Conservation (phyloP, 1,140 invertebrate species). For the Triops longicaudatus region DNA sequence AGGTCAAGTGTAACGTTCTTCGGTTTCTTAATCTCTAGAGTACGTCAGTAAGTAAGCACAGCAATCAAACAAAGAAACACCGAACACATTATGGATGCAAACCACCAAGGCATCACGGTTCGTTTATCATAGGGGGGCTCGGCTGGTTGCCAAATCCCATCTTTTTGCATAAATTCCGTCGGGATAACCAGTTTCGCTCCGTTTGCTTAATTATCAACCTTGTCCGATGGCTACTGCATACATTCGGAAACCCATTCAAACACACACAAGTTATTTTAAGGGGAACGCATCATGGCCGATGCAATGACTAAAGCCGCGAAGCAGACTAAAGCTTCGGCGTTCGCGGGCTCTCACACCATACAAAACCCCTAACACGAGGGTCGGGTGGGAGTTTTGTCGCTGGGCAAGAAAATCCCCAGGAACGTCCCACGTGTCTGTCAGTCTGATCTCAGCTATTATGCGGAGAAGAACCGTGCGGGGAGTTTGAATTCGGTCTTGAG, state of each 20-base stretch:
- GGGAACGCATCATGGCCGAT: background rate
- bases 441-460: conserved; percentile 15
- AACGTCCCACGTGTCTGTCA: conserved; percentile 10
- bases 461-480: background rate
- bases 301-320: background rate
- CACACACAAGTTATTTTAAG: background rate
- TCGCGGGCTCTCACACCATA: background rate
- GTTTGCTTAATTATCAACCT: background rate
- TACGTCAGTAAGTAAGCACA: background rate
- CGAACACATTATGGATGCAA: background rate
- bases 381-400: background rate
- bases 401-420: conserved; percentile 5
- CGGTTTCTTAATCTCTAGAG: background rate
- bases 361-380: background rate
- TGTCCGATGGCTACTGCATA: background rate
- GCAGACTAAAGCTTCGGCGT: background rate
- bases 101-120: background rate
- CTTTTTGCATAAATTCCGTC: background rate
- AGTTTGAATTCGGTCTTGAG: background rate
- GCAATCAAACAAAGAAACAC: background rate
- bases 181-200: background rate
- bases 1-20: conserved; percentile 11
- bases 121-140: background rate
- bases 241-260: background rate
- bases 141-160: background rate